Base-by-base conservation (phyloP, 2,797 vertebrate species). In the Catharus ustulatus region DNA sequence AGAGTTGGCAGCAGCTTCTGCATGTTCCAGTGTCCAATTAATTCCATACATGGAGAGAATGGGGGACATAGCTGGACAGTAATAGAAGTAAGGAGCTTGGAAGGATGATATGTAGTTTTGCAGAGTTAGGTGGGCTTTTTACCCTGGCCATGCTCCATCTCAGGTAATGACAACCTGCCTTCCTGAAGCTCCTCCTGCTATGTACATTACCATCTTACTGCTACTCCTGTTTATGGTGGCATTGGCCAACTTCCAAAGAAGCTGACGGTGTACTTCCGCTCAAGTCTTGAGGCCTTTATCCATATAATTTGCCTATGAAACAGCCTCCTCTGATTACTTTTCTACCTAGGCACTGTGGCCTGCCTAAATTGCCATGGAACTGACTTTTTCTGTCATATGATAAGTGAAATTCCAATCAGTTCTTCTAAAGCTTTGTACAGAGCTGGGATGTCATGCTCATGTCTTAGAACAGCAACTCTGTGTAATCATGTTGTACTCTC, bases 251-350 rank as follows among this genome's bases (percentile, higher is more conserved):
- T 57, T 36, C 45, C 61, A 34, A 8, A 49, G 40, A 30, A n/a
- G 43, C 34, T n/a, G 23, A 4, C 1, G 0, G 15, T 13, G 22
- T 61, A 43, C 69, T 75, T 32, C 32, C 4, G 1, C 58, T 42
- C 54, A 0, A 0, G 5, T 26, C 54, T 57, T 0, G 0, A 62
- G 13, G 34, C 14, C 40, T 59, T 86, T 71, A 55, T 40, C 77
- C 43, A 2, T 22, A 14, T 15, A 51, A 12, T 29, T n/a, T 76
- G 21, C 8, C 6, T 26, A 11, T 10, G 26, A 27, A 42, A 42
- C 27, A 46, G 43, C 38, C 18, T 32, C 38, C 26, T n/a, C 19
- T 14, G 11, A 52, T 38, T 16, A 29, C 61, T 78, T 54, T 5
- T 6, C 55, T 58, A 13, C 43, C 27, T 40, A 26, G 38, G 54